Conservation (phyloP, 2,888 invertebrate species). For the Dryocosmus kuriphilus region DNA sequence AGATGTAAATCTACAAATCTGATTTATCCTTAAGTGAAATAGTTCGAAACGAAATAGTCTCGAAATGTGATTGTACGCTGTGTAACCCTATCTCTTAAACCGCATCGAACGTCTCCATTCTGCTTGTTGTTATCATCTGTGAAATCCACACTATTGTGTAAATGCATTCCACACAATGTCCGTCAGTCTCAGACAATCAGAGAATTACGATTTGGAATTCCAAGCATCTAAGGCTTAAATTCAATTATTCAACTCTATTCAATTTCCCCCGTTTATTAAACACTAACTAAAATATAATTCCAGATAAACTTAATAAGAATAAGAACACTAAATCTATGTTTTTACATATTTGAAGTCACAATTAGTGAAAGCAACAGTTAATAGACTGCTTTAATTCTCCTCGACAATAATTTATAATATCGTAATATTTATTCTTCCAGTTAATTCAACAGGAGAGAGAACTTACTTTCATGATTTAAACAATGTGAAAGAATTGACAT, state of each 20-base stretch:
- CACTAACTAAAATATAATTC: background rate
- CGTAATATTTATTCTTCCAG: background rate
- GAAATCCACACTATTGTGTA: constrained; percentile 19
- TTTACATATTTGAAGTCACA: no score
- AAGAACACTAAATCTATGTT: no score
- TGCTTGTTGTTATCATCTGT: background rate
- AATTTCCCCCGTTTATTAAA: background rate
- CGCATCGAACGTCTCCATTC: constrained; percentile 3
- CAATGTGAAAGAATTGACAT: background rate
- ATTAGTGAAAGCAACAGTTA: no score
- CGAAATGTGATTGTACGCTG: background rate
- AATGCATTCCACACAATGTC: constrained; percentile 4
- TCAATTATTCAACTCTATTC: background rate
- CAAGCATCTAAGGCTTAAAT: background rate
- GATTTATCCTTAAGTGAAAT: constrained; percentile 20
- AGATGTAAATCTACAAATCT: constrained; percentile 23
- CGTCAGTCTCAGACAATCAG: background rate
- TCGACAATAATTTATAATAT: no score
- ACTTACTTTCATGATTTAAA: background rate
- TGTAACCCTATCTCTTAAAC: background rate
- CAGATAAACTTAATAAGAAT: background rate
- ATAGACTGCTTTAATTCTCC: no score
- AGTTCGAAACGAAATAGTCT: background rate
- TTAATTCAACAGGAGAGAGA: background rate
- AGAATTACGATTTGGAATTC: background rate